Conservation (phyloP, 2,113 vertebrate genomes). For the Columbina picui region DNA sequence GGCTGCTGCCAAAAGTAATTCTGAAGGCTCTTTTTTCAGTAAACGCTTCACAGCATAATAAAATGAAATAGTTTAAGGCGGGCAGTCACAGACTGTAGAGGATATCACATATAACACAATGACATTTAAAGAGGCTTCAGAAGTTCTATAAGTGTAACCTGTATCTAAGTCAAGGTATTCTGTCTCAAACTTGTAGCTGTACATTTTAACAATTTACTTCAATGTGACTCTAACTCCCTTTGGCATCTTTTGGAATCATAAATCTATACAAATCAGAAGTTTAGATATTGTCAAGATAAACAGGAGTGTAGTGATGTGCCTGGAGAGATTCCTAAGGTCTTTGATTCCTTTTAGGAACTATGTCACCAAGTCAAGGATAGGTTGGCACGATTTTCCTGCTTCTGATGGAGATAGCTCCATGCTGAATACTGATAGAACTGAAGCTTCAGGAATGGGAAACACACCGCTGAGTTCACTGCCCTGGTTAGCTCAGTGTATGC, state of each 20-base stretch:
- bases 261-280: constrained; percentile 57
- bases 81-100: constrained; percentile 38
- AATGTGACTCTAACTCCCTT: constrained; percentile 43
- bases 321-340: not conserved
- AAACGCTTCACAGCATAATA: constrained; percentile 36
- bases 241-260: constrained; percentile 52
- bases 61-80: constrained; percentile 51
- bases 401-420: not conserved
- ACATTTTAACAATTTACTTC: not conserved
- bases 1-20: constrained; percentile 6
- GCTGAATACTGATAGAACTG: not conserved
- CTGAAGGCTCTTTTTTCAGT: constrained; percentile 7
- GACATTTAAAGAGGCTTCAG: constrained; percentile 56
- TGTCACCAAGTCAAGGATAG: not conserved
- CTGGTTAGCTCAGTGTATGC: not conserved
- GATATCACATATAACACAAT: constrained; percentile 12
- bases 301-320: constrained; percentile 8
- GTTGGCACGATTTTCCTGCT: not conserved
- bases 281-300: constrained; percentile 54
- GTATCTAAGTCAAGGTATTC: constrained; percentile 19
- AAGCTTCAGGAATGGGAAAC: not conserved
- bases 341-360: constrained; percentile 4
- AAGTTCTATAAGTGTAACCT: constrained; percentile 57
- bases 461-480: not conserved
- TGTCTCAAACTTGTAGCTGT: constrained; percentile 1